These are phyloP conservation scores for Dreissena rostriformis DNA, from an alignment of 1,140 invertebrate species.

Conservation along the genomic window DNA sequence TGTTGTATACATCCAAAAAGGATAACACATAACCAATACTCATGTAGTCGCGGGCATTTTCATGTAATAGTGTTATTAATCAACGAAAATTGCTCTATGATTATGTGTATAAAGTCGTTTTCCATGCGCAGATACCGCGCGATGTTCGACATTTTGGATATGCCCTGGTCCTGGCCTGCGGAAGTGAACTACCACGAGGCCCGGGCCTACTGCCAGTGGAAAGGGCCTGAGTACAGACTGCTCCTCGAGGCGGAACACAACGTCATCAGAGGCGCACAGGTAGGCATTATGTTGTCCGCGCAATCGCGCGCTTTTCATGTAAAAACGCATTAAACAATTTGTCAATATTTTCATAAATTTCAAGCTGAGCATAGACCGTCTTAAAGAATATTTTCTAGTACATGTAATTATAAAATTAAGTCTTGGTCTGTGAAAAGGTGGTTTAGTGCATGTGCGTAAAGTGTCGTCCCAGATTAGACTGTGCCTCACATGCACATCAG, in stretches of 20 bases:
- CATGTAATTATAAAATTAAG: too few species aligned
- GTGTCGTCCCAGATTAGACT: too few species aligned
- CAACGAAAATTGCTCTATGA: too few species aligned
- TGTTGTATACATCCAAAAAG: too few species aligned
- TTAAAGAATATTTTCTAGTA: background rate
- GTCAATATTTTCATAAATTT: background rate
- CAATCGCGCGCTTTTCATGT: background rate
- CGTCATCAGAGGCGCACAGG: slow-evolving; percentile 74
- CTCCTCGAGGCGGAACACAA: slow-evolving; percentile 78
- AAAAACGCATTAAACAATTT: background rate
- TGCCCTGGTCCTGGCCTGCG: slow-evolving; percentile 80
- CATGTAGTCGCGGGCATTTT: too few species aligned
- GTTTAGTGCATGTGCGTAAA: too few species aligned
- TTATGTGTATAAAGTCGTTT: too few species aligned
- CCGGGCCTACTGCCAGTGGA: slow-evolving; percentile 79
- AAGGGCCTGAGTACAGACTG: slow-evolving; percentile 74
- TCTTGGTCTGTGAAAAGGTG: too few species aligned
- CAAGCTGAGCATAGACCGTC: background rate
- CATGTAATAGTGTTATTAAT: too few species aligned
- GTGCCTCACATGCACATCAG: too few species aligned
- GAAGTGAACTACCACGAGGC: slow-evolving; percentile 81
- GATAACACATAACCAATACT: too few species aligned
- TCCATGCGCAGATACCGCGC: slow-evolving; percentile 70
- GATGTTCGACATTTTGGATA: slow-evolving; percentile 78
- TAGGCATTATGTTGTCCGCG: slow-evolving; percentile 39